A percentile compares a stretch with the other conserved stretches of the same genome.
Evolutionary conservation across 2,113 vertebrate genomes (phyloP).

Genomic region (Ctenomys sociabilis): DNA sequence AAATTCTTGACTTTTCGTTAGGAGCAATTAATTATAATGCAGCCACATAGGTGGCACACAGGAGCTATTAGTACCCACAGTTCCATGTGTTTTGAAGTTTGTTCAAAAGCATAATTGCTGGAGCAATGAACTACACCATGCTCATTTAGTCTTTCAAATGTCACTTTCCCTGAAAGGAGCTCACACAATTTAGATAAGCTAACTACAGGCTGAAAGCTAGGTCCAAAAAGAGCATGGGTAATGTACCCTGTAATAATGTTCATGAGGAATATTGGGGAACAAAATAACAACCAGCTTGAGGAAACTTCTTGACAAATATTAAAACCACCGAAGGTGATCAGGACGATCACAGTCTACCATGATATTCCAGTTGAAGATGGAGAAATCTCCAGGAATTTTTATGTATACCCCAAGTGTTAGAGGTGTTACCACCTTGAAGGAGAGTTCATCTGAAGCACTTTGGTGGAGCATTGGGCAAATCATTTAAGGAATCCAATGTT

Average conservation of each 20-base stretch:
- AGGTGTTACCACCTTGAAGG: neutral
- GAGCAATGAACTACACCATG: too few species aligned
- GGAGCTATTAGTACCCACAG: neutral
- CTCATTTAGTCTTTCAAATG: neutral
- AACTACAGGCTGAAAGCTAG: neutral
- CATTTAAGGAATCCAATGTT: neutral
- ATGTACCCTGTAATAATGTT: neutral
- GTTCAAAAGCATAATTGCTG: neutral
- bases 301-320: neutral
- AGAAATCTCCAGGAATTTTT: neutral
- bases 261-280: neutral
- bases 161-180: neutral
- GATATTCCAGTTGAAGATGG: neutral
- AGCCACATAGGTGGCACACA: neutral
- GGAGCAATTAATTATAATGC: neutral
- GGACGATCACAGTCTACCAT: neutral
- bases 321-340: neutral
- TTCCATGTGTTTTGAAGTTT: neutral
- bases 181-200: neutral
- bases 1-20: neutral
- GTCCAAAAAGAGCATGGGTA: neutral
- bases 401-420: too few species aligned
- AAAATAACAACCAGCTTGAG: neutral
- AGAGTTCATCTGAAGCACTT: neutral
- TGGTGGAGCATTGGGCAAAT: neutral